phyloP scores from a whole-genome alignment of 2,888 invertebrate species.

The Thysanoteuthis rhombus region DNA sequence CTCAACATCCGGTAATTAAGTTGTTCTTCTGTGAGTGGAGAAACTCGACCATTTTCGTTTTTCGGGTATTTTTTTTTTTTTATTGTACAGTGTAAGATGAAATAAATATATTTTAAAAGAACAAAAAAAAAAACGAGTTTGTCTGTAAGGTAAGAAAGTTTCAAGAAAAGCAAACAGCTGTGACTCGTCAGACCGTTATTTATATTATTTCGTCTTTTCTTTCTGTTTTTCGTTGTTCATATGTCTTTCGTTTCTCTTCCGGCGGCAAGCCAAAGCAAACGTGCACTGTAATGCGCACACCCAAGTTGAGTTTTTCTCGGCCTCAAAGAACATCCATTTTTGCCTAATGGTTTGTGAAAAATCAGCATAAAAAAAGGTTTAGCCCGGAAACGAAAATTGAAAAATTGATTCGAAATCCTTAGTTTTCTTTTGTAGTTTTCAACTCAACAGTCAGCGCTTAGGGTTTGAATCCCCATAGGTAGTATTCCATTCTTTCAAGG shows the following conservation, averaged over 20 bases:
- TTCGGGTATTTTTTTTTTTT: not conserved
- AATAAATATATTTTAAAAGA: not conserved
- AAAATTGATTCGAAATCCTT: no score
- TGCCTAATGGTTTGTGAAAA: not conserved
- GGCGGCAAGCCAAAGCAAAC: not conserved
- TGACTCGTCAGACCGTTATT: not conserved
- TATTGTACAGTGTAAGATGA: not conserved
- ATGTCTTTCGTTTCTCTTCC: not conserved
- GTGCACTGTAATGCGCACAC: not conserved
- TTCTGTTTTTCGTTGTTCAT: not conserved
- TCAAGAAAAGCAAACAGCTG: not conserved
- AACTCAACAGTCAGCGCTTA: no score
- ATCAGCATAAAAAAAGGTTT: not conserved
- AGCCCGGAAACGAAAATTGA: not conserved
- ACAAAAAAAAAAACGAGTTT: not conserved
- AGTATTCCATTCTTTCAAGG: no score
- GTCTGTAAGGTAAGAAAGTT: not conserved
- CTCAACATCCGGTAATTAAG: not conserved
- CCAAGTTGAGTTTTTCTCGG: not conserved
- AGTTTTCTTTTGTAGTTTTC: no score
- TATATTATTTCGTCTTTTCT: not conserved
- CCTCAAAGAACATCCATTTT: not conserved
- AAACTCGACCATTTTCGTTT: not conserved
- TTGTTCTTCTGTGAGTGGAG: not conserved
- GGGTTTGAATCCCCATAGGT: no score